A percentile compares a stretch with the other conserved stretches of the same genome.
Evolutionary conservation across 2,888 invertebrate species (phyloP).

Genomic region (Agrypnus murinus): DNA sequence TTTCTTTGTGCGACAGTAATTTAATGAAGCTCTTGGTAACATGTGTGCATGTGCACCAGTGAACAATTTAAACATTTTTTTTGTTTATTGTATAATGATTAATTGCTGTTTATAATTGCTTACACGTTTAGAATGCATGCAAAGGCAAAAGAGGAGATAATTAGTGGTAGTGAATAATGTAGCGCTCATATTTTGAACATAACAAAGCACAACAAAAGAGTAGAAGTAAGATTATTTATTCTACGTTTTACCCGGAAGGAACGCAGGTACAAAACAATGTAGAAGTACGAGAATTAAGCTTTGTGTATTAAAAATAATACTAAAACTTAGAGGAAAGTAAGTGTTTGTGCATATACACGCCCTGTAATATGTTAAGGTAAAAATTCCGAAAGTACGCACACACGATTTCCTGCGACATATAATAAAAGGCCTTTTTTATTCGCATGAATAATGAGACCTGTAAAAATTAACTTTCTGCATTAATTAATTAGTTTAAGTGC

Average conservation of each 20-base stretch:
- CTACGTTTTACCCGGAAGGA: constrained; percentile 61
- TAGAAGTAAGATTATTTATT: constrained; percentile 62
- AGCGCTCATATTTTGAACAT: constrained; percentile 60
- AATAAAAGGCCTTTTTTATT: neutral
- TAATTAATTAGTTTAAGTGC: constrained; percentile 20
- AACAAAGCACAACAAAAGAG: constrained; percentile 61
- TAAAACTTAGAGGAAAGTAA: constrained; percentile 32
- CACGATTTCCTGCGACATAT: neutral
- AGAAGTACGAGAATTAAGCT: constrained; percentile 53
- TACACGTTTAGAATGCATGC: constrained; percentile 42
- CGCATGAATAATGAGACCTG: neutral
- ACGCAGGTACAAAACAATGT: constrained; percentile 59
- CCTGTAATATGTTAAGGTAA: neutral
- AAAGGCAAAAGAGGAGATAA: constrained; percentile 55
- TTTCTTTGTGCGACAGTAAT: neutral
- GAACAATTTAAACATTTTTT: constrained; percentile 6
- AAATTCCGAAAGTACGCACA: constrained; percentile 5
- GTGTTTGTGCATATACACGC: constrained; percentile 1
- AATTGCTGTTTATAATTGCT: constrained; percentile 37
- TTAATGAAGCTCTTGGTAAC: neutral
- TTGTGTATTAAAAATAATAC: constrained; percentile 44
- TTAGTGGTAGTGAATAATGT: constrained; percentile 61
- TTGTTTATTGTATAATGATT: constrained; percentile 36
- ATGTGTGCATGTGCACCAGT: constrained; percentile 4
- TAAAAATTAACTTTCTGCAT: constrained; percentile 10